These are phyloP conservation scores for Bovichtus variegatus DNA, from an alignment of 2,797 vertebrate genomes.

Conservation along the genomic window DNA sequence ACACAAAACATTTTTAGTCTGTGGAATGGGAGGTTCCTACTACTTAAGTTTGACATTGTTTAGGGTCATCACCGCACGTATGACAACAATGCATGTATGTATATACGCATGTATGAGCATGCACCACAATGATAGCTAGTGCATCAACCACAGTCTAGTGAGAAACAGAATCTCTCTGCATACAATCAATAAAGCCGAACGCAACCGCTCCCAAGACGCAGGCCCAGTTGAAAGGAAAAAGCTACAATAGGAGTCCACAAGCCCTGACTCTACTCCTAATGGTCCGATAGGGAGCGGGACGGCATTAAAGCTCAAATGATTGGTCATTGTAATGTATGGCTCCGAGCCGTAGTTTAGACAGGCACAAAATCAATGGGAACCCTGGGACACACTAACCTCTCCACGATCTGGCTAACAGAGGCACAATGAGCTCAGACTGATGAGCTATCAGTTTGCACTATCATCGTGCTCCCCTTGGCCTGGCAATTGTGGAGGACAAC, in stretches of 20 bases:
- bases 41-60: slow-evolving; percentile 32
- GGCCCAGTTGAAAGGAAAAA: slow-evolving; percentile 41
- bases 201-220: slow-evolving; percentile 33
- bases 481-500: slow-evolving; percentile 39
- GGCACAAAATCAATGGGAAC: slow-evolving; percentile 76
- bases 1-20: background rate
- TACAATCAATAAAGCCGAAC: slow-evolving; percentile 57
- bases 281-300: slow-evolving; percentile 48
- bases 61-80: background rate
- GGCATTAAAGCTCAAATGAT: slow-evolving; percentile 62
- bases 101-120: slow-evolving; percentile 26
- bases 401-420: slow-evolving; percentile 52
- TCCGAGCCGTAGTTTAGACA: slow-evolving; percentile 66
- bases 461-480: slow-evolving; percentile 14
- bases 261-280: slow-evolving; percentile 42
- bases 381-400: slow-evolving; percentile 69
- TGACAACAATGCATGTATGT: slow-evolving; percentile 18
- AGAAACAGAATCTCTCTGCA: slow-evolving; percentile 34
- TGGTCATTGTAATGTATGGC: slow-evolving; percentile 69
- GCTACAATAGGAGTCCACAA: slow-evolving; percentile 25
- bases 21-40: slow-evolving; percentile 13
- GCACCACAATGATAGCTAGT: slow-evolving; percentile 29
- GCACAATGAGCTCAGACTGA: slow-evolving; percentile 42
- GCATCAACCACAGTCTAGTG: background rate
- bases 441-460: slow-evolving; percentile 58